Conservation (phyloP, 2,888 invertebrate genomes). For the Drosophila anomalata region DNA sequence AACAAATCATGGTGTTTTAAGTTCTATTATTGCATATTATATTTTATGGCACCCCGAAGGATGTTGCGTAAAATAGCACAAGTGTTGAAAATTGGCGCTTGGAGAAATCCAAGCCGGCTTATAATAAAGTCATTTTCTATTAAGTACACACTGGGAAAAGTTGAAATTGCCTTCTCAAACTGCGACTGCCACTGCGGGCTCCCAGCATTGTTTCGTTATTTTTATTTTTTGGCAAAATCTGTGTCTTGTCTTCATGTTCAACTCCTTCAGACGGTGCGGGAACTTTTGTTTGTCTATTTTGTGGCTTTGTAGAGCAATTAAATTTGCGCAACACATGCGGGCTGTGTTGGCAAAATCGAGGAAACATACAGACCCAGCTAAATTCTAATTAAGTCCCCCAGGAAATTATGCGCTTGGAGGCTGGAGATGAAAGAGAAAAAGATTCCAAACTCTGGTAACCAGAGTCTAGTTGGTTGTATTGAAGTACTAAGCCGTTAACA, state of each 20-base stretch:
- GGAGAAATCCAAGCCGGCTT: constrained; percentile 29
- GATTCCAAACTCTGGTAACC: constrained; percentile 5
- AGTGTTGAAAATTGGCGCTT: constrained; percentile 48
- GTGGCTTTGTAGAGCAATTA: constrained; percentile 80
- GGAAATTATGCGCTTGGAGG: constrained; percentile 37
- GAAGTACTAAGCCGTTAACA: background rate
- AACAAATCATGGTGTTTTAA: background rate
- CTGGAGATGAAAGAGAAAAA: constrained; percentile 7
- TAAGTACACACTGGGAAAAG: constrained; percentile 67
- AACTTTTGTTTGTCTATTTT: constrained; percentile 55
- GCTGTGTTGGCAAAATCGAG: constrained; percentile 43
- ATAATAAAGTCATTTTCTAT: constrained; percentile 73
- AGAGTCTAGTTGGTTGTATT: background rate
- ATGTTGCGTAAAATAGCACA: constrained; percentile 27
- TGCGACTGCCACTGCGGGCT: constrained; percentile 41
- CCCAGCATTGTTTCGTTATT: constrained; percentile 6
- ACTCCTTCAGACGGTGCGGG: constrained; percentile 35
- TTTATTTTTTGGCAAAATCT: constrained; percentile 26
- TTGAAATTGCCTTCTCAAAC: constrained; percentile 69
- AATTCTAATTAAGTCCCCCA: constrained; percentile 62
- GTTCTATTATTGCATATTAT: background rate
- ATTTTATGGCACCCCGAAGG: background rate
- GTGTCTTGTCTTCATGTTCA: constrained; percentile 36
- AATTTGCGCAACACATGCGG: constrained; percentile 76
- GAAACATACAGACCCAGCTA: constrained; percentile 23